Conservation (phyloP, 2,888 invertebrate genomes). For the Metacarcinus magister region DNA sequence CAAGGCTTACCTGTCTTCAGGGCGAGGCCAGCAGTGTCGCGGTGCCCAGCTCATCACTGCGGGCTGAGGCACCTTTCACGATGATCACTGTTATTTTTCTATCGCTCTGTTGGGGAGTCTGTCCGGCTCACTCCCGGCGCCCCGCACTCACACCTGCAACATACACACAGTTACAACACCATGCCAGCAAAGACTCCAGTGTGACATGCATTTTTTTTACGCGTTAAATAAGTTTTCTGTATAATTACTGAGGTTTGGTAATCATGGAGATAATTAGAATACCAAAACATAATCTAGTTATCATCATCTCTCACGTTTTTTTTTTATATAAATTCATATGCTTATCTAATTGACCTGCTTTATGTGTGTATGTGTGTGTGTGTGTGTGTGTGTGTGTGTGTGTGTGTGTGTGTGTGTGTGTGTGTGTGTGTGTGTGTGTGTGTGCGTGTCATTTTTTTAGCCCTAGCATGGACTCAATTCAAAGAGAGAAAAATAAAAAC, state of each 20-base stretch:
- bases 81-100: neutral
- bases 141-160: constrained; percentile 28
- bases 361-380: neutral
- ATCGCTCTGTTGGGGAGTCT: neutral
- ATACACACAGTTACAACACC: neutral
- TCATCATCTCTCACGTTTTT: too few species aligned
- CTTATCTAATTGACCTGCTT: neutral
- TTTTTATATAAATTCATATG: neutral
- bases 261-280: too few species aligned
- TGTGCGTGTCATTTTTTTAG: too few species aligned
- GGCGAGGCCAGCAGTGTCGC: constrained; percentile 35
- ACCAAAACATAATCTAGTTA: too few species aligned
- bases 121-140: neutral
- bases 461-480: too few species aligned
- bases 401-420: too few species aligned
- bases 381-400: too few species aligned
- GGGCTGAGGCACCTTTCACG: neutral
- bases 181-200: neutral
- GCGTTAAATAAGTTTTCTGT: too few species aligned
- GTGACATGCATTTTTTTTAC: neutral
- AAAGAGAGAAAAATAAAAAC: too few species aligned
- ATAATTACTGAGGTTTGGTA: too few species aligned
- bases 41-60: constrained; percentile 44
- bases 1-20: neutral
- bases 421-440: too few species aligned